Conservation (phyloP, 2,888 invertebrate genomes). For the Acleris literana region DNA sequence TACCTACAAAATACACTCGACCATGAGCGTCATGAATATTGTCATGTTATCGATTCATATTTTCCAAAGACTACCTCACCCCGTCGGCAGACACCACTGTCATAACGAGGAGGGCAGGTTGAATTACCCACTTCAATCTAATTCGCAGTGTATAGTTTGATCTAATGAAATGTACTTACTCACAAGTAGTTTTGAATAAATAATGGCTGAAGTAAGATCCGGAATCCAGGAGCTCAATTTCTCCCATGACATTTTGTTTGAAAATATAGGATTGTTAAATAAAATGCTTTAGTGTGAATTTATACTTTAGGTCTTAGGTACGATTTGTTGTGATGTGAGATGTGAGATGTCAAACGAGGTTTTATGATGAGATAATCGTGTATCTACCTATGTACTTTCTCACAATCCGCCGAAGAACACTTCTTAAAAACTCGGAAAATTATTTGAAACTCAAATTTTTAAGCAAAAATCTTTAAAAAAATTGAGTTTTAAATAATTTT, state of each 20-base stretch:
- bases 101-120: slow-evolving; percentile 11
- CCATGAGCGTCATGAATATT: not conserved
- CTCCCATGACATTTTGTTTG: not conserved
- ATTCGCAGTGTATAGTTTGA: slow-evolving; percentile 26
- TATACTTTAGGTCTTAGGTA: not conserved
- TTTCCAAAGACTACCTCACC: slow-evolving; percentile 2
- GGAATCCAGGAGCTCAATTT: slow-evolving; percentile 1
- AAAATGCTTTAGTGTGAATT: not conserved
- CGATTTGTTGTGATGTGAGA: no score
- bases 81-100: not conserved
- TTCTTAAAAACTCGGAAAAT: no score
- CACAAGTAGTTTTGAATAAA: slow-evolving; percentile 17
- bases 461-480: no score
- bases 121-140: slow-evolving; percentile 27
- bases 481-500: no score
- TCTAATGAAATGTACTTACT: slow-evolving; percentile 21
- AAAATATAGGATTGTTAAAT: not conserved
- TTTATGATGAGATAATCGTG: no score
- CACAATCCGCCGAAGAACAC: no score
- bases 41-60: slow-evolving; percentile 12
- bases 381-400: no score
- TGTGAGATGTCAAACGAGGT: no score
- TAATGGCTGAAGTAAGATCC: slow-evolving; percentile 14
- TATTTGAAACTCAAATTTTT: no score
- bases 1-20: not conserved